Conservation (phyloP, 2,797 vertebrate species). For the Manis javanica region DNA sequence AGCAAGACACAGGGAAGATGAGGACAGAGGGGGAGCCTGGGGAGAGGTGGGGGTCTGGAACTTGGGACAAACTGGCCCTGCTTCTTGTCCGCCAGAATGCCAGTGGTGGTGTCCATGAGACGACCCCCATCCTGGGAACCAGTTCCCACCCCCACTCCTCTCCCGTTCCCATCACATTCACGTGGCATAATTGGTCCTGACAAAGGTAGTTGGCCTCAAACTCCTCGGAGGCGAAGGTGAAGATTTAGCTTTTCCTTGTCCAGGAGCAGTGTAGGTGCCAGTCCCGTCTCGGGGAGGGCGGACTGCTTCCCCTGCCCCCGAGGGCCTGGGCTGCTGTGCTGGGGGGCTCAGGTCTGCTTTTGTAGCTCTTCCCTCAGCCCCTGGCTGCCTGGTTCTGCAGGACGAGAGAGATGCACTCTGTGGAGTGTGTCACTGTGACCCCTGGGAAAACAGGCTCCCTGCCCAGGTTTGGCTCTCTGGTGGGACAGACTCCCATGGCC, state of each 20-base stretch:
- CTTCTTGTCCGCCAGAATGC: background rate
- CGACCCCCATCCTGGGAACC: accelerated
- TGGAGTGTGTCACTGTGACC: background rate
- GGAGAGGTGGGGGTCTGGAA: background rate
- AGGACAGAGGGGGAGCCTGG: background rate
- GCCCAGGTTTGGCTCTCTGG: accelerated
- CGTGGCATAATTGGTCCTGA: accelerated
- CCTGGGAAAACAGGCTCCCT: background rate
- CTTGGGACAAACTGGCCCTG: background rate
- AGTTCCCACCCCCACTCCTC: background rate
- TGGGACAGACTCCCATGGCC: accelerated
- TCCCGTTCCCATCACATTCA: background rate
- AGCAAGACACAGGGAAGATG: background rate
- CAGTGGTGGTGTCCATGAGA: background rate
- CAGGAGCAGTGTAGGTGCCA: accelerated
- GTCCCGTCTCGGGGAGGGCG: background rate
- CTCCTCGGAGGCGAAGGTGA: background rate
- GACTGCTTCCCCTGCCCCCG: background rate
- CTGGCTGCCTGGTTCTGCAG: background rate
- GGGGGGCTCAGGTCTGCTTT: background rate
- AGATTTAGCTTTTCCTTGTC: background rate
- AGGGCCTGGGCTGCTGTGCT: background rate
- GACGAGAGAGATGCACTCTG: background rate
- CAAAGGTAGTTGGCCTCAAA: background rate
- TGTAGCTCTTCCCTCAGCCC: background rate